phyloP scores from a whole-genome alignment of 2,888 invertebrate genomes.

The Glaucopsyche alexis region DNA sequence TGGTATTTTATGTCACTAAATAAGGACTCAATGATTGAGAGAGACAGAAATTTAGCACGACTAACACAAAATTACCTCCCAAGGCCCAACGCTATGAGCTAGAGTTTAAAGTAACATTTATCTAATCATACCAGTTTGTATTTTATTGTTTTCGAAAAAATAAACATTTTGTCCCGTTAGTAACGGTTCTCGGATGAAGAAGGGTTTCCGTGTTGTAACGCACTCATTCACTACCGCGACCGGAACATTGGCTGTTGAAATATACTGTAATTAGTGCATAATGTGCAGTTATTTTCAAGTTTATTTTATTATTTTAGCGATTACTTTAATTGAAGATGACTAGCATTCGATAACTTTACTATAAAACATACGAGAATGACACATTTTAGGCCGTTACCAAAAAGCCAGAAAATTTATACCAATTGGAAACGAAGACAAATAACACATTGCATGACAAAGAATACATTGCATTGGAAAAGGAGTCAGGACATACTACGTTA shows the following conservation, averaged over 20 bases:
- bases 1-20: background rate
- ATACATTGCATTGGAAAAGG: too few species aligned
- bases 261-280: conserved; percentile 16
- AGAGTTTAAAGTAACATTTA: background rate
- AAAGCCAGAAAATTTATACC: too few species aligned
- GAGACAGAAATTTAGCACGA: background rate
- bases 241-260: conserved; percentile 19
- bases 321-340: background rate
- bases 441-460: too few species aligned
- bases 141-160: conserved; percentile 8
- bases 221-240: conserved; percentile 21
- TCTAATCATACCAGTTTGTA: background rate
- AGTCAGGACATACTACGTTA: too few species aligned
- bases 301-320: background rate
- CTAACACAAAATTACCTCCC: too few species aligned
- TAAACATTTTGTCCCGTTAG: conserved; percentile 24
- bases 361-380: too few species aligned
- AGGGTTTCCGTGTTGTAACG: conserved; percentile 27
- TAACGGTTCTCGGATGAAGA: conserved; percentile 20
- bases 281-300: background rate
- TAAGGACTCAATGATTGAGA: background rate
- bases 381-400: too few species aligned
- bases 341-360: too few species aligned
- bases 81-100: too few species aligned
- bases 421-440: too few species aligned